Conservation (phyloP, 53 echinoderm and acorn worm species). For the Hippasteria phrygiana region DNA sequence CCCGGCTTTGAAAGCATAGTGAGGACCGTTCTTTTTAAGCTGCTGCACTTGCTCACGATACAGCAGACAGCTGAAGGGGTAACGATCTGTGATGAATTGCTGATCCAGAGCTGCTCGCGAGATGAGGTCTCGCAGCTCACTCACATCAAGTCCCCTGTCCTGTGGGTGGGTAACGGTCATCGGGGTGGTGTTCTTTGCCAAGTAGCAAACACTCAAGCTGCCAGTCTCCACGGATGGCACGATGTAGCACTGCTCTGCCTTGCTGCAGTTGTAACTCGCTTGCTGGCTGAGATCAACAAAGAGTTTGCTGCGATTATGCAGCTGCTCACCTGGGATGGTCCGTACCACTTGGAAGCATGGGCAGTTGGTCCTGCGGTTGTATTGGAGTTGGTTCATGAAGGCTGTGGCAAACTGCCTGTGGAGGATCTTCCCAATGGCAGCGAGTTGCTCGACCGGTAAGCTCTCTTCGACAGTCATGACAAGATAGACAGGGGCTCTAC, state of each 20-base stretch:
- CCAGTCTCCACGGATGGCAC: not conserved
- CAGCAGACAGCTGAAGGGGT: constrained; percentile 49
- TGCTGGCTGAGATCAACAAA: not conserved
- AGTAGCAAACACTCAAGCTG: constrained; percentile 28
- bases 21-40: not conserved
- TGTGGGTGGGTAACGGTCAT: no score
- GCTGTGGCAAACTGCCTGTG: constrained; percentile 18
- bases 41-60: constrained; percentile 23
- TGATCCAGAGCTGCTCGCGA: constrained; percentile 25
- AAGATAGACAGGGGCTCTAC: constrained; percentile 48
- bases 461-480: constrained; percentile 8
- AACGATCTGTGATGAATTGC: constrained; percentile 16
- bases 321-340: not conserved
- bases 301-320: not conserved
- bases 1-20: constrained; percentile 39
- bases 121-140: constrained; percentile 26
- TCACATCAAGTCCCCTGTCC: not conserved
- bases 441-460: constrained; percentile 19
- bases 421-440: constrained; percentile 18
- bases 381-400: constrained; percentile 55
- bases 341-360: constrained; percentile 31
- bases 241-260: constrained; percentile 20
- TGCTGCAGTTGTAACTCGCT: not conserved
- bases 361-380: constrained; percentile 39
- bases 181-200: not conserved